Evolutionary conservation across 2,113 vertebrate species (phyloP), one percentile per base, ranked within the genome.

Genomic region (Corydoras maculifer): DNA sequence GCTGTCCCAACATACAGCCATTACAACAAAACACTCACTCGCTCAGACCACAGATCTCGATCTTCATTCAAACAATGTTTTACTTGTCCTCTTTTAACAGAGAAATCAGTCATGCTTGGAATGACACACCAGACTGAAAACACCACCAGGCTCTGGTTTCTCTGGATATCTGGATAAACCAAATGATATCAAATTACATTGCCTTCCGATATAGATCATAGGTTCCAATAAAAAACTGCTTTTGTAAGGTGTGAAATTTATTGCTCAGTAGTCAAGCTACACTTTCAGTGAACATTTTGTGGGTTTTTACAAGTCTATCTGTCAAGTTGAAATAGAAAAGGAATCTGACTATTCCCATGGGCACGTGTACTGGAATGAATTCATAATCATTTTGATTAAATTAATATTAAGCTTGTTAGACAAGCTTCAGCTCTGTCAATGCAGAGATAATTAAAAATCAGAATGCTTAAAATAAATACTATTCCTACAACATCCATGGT

Each of bases 1-100:
- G 87, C 82, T 88, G 84, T 91, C 90, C 87, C 12, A 13, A 51
- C 32, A 65, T 66, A 32, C 49, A 63, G 53, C 60, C 73, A 69
- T 74, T 74, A 74, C 73, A 62, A 50, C 67, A 65, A 49, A 69
- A 74, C 57, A 79, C 73, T 70, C 77, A 81, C 54, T 50, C 61
- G 10, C 69, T 73, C 58, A 73, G 65, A 73, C 64, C 64, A 48
- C 72, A 73, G 65, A 53, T 66, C 65, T 53, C 58, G 58, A 49
- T 51, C 35, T 68, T 55, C 58, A 73, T 73, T 73, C 64, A 67
- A 73, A 68, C 72, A 73, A 58, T 62, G 72, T 68, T 67, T 73
- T 68, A 68, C 64, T 68, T 73, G 72, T 73, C 58, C 64, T 62
- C 48, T 73, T 59, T 68, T 67, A 66, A 73, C 72, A 73, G 32